Conservation (phyloP, 2,113 vertebrate genomes). For the Shinisaurus crocodilurus region DNA sequence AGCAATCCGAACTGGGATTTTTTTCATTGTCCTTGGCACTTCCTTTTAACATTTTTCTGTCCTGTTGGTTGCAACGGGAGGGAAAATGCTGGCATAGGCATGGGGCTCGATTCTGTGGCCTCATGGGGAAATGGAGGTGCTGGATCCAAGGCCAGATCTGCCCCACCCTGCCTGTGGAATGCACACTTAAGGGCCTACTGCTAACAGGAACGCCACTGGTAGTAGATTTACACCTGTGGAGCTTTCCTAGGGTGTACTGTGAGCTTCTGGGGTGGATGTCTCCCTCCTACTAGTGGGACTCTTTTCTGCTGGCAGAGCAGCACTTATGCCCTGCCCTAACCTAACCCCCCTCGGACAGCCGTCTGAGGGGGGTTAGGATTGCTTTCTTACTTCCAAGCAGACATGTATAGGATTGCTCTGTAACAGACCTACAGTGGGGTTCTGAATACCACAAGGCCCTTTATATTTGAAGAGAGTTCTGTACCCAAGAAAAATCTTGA, state of each 20-base stretch:
- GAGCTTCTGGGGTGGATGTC: neutral
- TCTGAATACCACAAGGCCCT: neutral
- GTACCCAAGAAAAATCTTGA: neutral
- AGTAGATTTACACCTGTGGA: neutral
- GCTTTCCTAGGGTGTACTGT: neutral
- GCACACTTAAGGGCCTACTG: neutral
- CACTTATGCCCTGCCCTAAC: no score
- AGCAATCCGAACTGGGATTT: neutral
- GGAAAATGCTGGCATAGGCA: no score
- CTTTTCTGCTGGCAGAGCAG: neutral
- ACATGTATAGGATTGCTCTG: neutral
- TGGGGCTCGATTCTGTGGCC: neutral
- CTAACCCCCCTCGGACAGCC: neutral
- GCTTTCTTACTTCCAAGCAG: neutral
- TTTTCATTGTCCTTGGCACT: neutral
- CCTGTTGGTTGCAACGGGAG: neutral
- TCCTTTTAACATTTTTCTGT: neutral
- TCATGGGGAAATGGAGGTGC: neutral
- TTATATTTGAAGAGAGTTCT: neutral
- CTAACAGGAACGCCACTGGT: neutral
- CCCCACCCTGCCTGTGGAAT: no score
- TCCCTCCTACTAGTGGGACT: neutral
- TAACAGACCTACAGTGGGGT: neutral
- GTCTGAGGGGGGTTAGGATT: neutral
- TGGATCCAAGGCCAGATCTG: neutral